Conservation (phyloP, 2,797 vertebrate species). For the Takifugu rubripes region DNA sequence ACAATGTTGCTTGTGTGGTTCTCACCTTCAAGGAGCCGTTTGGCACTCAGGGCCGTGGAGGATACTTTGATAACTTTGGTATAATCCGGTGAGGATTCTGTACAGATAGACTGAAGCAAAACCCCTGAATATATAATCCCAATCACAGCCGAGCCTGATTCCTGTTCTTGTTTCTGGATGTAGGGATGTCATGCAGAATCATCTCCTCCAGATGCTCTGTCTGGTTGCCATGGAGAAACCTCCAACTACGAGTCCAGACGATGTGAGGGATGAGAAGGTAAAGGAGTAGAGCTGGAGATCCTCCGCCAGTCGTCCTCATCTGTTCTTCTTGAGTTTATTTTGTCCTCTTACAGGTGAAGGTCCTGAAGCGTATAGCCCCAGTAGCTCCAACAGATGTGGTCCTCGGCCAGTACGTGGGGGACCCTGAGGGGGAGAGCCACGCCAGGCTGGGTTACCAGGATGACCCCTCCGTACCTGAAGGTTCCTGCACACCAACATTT, state of each 20-base stretch:
- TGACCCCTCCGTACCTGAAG: slow-evolving; percentile 82
- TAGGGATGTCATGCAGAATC: slow-evolving; percentile 97
- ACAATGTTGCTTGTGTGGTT: slow-evolving; percentile 86
- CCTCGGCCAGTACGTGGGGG: slow-evolving; percentile 88
- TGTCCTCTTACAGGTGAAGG: slow-evolving; percentile 82
- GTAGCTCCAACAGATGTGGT: slow-evolving; percentile 77
- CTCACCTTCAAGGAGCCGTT: slow-evolving; percentile 95
- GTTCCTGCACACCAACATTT: slow-evolving; percentile 86
- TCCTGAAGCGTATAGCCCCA: slow-evolving; percentile 84
- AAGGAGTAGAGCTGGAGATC: neutral
- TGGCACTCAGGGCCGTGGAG: slow-evolving; percentile 88
- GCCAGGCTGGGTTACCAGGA: slow-evolving; percentile 82
- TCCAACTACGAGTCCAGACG: slow-evolving; percentile 83
- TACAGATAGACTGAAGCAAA: neutral
- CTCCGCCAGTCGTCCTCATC: neutral
- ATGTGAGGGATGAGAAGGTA: slow-evolving; percentile 93
- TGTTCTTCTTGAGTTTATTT: neutral
- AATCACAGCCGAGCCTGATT: neutral
- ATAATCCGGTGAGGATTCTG: slow-evolving; percentile 83
- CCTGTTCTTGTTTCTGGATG: slow-evolving; percentile 2
- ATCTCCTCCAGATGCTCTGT: slow-evolving; percentile 92
- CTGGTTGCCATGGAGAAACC: slow-evolving; percentile 96
- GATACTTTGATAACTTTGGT: slow-evolving; percentile 93
- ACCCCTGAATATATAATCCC: neutral
- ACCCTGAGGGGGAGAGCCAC: slow-evolving; percentile 77